phyloP scores from a whole-genome alignment of 2,888 invertebrate species.

The Lamellibrachia satsuma region DNA sequence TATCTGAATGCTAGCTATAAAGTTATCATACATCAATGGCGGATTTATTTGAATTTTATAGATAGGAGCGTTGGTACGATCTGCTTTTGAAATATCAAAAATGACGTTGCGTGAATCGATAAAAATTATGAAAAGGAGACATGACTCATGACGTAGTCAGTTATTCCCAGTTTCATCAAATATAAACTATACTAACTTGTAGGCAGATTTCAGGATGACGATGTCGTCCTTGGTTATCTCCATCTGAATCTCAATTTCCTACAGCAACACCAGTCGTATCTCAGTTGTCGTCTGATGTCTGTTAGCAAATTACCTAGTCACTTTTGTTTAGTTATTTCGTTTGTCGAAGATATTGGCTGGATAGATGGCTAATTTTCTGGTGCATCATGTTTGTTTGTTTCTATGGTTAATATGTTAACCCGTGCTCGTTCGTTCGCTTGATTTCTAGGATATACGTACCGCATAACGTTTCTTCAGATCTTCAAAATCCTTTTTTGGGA shows the following conservation, averaged over 20 bases:
- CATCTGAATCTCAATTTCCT: background rate
- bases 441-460: background rate
- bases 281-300: background rate
- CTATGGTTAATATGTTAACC: no score
- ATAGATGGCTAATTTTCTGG: no score
- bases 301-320: background rate
- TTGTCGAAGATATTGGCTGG: no score
- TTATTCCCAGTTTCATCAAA: background rate
- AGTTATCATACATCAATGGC: no score
- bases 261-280: background rate
- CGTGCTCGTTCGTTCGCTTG: no score
- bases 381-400: no score
- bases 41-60: no score
- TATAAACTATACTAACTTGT: background rate
- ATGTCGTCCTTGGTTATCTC: background rate
- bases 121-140: no score
- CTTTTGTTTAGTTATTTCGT: background rate
- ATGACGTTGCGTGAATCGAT: no score
- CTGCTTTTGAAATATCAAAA: no score
- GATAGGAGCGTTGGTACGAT: no score
- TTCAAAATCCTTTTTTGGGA: conserved; percentile 63
- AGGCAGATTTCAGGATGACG: background rate
- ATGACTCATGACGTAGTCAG: background rate
- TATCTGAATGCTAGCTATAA: no score
- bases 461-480: conserved; percentile 45